phyloP scores from a whole-genome alignment of 2,797 vertebrate genomes.

The Chiloscyllium punctatum region DNA sequence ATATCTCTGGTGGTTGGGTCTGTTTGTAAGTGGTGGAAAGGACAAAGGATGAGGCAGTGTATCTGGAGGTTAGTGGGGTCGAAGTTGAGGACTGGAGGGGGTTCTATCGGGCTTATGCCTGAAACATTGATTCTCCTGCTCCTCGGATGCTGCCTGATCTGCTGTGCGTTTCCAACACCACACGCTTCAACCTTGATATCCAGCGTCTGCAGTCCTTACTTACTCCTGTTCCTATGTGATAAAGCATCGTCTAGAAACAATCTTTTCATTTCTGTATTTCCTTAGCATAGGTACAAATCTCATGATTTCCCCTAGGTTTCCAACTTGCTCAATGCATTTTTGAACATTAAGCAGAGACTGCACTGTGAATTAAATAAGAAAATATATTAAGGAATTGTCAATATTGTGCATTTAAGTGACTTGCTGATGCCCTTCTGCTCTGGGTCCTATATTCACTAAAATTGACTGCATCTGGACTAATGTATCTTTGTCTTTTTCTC shows the following conservation, averaged over 20 bases:
- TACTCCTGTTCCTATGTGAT: background rate
- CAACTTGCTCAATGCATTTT: background rate
- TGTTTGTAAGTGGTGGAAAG: too few species aligned
- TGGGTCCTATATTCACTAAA: background rate
- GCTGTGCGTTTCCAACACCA: too few species aligned
- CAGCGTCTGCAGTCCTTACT: too few species aligned
- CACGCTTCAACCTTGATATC: too few species aligned
- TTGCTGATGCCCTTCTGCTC: background rate
- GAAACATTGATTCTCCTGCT: too few species aligned
- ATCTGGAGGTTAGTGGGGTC: too few species aligned
- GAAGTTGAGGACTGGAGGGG: too few species aligned
- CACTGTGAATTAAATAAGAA: background rate
- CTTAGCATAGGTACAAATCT: background rate
- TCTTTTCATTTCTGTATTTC: background rate
- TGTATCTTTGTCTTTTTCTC: background rate
- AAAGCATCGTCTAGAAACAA: background rate
- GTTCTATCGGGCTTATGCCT: too few species aligned
- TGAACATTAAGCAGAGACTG: background rate
- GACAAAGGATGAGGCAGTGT: too few species aligned
- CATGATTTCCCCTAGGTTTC: background rate
- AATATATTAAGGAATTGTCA: background rate
- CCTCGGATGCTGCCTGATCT: too few species aligned
- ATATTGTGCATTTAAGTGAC: background rate
- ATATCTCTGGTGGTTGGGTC: too few species aligned
- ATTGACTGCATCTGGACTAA: background rate